phyloP scores from a whole-genome alignment of 1,140 invertebrate species.

The Bombus polaris region DNA sequence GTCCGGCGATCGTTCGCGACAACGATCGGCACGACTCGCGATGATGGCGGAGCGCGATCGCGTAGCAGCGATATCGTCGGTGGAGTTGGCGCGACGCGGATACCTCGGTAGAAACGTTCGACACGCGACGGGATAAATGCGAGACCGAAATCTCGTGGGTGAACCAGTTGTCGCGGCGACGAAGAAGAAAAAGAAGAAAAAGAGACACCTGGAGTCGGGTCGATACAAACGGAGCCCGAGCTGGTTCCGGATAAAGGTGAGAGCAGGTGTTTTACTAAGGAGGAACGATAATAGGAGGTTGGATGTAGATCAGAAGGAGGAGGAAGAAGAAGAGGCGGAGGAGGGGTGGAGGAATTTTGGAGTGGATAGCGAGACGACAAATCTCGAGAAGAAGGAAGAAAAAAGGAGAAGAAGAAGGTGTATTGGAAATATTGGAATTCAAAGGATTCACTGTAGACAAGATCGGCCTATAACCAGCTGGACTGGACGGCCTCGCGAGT shows the following conservation, averaged over 20 bases:
- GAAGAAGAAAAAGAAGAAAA: conserved; percentile 54
- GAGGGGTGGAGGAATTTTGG: conserved; percentile 15
- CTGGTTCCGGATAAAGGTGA: conserved; percentile 2
- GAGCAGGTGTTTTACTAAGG: conserved; percentile 16
- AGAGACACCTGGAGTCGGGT: conserved; percentile 32
- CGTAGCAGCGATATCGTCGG: conserved; percentile 50
- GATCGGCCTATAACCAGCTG: conserved; percentile 64
- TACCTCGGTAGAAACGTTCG: conserved; percentile 33
- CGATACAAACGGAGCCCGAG: conserved; percentile 10
- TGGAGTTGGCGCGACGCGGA: conserved; percentile 33
- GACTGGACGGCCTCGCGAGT: conserved; percentile 75
- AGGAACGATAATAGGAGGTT: conserved; percentile 26
- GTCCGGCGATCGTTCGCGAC: conserved; percentile 4
- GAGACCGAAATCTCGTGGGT: conserved; percentile 53
- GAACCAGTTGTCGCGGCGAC: conserved; percentile 54
- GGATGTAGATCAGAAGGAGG: conserved; percentile 54
- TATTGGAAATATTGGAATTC: not conserved
- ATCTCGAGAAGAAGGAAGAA: not conserved
- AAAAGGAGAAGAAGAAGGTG: not conserved
- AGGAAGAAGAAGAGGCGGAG: conserved; percentile 19
- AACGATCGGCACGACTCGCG: conserved; percentile 45
- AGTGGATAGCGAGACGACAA: conserved; percentile 12
- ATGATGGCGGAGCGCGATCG: conserved; percentile 63
- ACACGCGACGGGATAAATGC: conserved; percentile 62
- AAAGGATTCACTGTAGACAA: conserved; percentile 8